Conservation (phyloP, 2,797 vertebrate genomes). For the Lacerta agilis region DNA sequence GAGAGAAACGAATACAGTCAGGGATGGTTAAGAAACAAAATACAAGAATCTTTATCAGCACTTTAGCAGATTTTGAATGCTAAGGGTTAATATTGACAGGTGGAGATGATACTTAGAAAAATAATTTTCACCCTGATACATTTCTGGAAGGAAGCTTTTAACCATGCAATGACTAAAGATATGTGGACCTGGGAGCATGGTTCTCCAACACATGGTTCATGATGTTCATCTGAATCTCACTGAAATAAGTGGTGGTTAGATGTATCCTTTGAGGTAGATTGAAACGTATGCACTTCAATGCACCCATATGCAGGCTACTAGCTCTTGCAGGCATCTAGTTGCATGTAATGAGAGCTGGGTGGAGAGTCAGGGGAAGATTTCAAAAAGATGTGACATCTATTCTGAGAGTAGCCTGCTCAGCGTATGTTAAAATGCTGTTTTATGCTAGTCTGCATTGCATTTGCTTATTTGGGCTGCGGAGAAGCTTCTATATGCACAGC, state of each 20-base stretch:
- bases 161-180: not conserved
- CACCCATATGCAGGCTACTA: not conserved
- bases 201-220: too few relatives aligned
- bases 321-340: not conserved
- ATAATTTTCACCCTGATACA: not conserved
- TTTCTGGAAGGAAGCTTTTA: not conserved
- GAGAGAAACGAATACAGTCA: slow-evolving; percentile 7
- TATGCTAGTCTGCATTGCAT: not conserved
- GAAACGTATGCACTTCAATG: not conserved
- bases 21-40: slow-evolving; percentile 4
- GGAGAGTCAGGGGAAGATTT: not conserved
- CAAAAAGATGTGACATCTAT: not conserved
- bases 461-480: not conserved
- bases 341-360: not conserved
- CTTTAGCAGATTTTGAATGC: slow-evolving; percentile 6
- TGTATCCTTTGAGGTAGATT: not conserved
- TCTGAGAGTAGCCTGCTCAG: not conserved
- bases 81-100: not conserved
- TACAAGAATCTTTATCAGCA: slow-evolving; percentile 6
- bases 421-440: not conserved
- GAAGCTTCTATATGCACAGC: not conserved
- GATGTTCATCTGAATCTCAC: not conserved
- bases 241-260: not conserved
- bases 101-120: not conserved
- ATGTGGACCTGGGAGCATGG: too few relatives aligned